Conservation (phyloP, 92 coral and sea anemone species). For the Parazoanthus swiftii region DNA sequence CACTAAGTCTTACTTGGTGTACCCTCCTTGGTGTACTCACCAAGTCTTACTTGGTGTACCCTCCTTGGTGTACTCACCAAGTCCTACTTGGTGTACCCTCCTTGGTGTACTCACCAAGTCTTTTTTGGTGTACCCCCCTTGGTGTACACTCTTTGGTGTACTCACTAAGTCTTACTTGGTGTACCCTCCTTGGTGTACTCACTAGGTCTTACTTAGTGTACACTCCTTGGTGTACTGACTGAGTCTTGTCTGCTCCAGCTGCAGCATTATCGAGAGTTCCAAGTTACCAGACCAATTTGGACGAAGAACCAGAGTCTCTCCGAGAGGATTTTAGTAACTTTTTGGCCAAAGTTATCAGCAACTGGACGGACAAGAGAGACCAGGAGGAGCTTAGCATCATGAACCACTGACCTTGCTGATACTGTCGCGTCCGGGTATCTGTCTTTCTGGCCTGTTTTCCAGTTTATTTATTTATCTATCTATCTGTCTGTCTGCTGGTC, state of each 20-base stretch:
- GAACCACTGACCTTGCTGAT: constrained; percentile 58
- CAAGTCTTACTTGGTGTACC: too few species aligned
- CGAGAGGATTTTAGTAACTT: constrained; percentile 88
- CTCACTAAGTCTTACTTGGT: too few species aligned
- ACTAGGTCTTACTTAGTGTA: too few species aligned
- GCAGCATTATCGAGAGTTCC: constrained; percentile 79
- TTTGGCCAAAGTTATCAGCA: constrained; percentile 84
- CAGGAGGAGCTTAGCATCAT: constrained; percentile 98
- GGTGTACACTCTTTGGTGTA: too few species aligned
- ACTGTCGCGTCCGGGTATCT: too few species aligned
- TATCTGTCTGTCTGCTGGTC: background rate
- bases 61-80: too few species aligned
- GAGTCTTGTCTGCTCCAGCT: constrained; percentile 52
- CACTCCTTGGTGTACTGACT: background rate
- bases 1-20: too few species aligned
- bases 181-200: too few species aligned
- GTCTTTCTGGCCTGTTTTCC: background rate
- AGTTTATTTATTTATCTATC: background rate
- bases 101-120: too few species aligned
- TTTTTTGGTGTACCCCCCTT: too few species aligned
- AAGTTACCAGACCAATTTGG: constrained; percentile 87
- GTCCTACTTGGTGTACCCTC: too few species aligned
- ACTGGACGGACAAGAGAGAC: constrained; percentile 96
- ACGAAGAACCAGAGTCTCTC: constrained; percentile 92
- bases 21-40: too few species aligned